These are phyloP conservation scores for Glareola pratincola DNA, from an alignment of 2,113 vertebrate species.

Conservation along the genomic window DNA sequence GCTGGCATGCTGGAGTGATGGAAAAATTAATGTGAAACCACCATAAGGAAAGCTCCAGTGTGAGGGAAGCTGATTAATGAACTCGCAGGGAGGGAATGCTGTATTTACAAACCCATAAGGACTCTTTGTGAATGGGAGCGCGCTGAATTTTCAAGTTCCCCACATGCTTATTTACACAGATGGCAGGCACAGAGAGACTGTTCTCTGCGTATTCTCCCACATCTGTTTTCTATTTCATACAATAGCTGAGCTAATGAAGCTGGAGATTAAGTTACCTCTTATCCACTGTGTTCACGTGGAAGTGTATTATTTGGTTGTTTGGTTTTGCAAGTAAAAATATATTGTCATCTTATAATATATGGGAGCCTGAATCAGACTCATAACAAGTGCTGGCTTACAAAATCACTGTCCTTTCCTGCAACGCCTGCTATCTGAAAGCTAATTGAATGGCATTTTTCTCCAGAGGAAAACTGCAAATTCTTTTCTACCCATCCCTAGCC, in stretches of 20 bases:
- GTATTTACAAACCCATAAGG: neutral
- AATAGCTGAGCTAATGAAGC: constrained; percentile 20
- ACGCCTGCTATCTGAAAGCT: neutral
- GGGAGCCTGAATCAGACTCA: neutral
- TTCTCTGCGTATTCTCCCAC: neutral
- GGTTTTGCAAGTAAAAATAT: neutral
- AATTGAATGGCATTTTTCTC: neutral
- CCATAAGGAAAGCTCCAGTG: neutral
- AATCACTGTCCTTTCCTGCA: neutral
- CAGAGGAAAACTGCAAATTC: neutral
- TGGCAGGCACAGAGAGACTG: neutral
- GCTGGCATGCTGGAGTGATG: neutral
- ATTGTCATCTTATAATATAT: neutral
- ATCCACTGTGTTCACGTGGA: neutral
- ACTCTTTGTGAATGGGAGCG: neutral
- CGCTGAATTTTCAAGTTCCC: neutral
- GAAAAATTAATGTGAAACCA: neutral
- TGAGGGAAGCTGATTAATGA: neutral
- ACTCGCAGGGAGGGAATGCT: neutral
- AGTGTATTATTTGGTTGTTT: neutral
- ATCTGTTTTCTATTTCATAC: constrained; percentile 1
- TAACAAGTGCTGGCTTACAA: neutral
- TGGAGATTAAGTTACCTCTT: constrained; percentile 17
- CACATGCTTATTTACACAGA: neutral
- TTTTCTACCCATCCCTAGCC: rapidly evolving